These are phyloP conservation scores for Zophobas atratus DNA, from an alignment of 1,140 invertebrate species.

Conservation along the genomic window DNA sequence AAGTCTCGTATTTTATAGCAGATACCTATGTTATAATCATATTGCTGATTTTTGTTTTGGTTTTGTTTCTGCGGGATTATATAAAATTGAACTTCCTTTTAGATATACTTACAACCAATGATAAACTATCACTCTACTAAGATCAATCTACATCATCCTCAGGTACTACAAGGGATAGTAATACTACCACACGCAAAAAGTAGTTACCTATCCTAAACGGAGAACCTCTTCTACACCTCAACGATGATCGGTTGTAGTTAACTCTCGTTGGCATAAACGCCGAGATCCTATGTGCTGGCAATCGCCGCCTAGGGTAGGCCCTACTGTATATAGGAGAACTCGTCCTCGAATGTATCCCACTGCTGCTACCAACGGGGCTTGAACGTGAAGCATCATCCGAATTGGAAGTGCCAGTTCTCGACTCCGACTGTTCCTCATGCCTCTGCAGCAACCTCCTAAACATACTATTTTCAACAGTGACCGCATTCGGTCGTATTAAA, in stretches of 20 bases:
- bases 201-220: constrained; percentile 18
- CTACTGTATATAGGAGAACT: constrained; percentile 26
- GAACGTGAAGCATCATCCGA: constrained; percentile 6
- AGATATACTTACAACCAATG: too few species aligned
- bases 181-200: background rate
- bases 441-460: constrained; percentile 11
- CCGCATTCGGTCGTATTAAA: constrained; percentile 33
- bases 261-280: constrained; percentile 64
- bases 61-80: too few species aligned
- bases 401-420: constrained; percentile 14
- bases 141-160: too few species aligned
- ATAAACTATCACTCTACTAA: too few species aligned
- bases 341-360: constrained; percentile 11
- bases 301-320: constrained; percentile 53
- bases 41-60: too few species aligned
- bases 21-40: too few species aligned
- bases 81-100: too few species aligned
- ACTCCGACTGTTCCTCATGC: constrained; percentile 14
- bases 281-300: constrained; percentile 60
- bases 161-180: too few species aligned
- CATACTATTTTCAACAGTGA: constrained; percentile 3
- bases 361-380: constrained; percentile 2
- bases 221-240: constrained; percentile 35
- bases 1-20: too few species aligned
- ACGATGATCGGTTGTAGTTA: constrained; percentile 51